Evolutionary conservation across 1,140 invertebrate species (phyloP).

Genomic region (Bombus waltoni): DNA sequence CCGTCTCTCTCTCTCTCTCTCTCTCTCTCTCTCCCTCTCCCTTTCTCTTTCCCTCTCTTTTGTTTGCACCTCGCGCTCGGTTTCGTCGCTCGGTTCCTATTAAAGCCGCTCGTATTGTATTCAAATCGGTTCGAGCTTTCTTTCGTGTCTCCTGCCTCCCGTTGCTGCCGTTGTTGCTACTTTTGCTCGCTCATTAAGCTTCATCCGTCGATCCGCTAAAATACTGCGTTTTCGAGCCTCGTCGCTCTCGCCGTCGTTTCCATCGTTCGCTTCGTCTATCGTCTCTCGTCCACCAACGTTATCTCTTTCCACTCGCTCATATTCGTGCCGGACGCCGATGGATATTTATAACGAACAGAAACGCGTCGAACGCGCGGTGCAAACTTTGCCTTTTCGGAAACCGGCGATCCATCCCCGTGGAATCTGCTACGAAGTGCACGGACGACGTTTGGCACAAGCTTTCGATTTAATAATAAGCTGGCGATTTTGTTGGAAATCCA

Average conservation of each 20-base stretch:
- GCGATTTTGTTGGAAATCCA: no score
- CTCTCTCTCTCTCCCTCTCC: slow-evolving; percentile 20
- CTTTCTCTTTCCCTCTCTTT: slow-evolving; percentile 59
- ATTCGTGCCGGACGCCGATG: no score
- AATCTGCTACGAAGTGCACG: no score
- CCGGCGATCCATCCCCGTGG: no score
- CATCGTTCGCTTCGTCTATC: not conserved
- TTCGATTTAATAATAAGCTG: no score
- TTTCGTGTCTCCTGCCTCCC: slow-evolving; percentile 38
- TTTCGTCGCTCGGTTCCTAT: slow-evolving; percentile 72
- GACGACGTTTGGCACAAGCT: no score
- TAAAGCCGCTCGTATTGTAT: slow-evolving; percentile 79
- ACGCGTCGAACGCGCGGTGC: no score
- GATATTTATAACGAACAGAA: no score
- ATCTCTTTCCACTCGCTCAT: no score
- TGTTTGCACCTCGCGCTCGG: slow-evolving; percentile 76
- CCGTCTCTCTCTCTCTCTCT: slow-evolving; percentile 21
- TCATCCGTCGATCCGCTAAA: slow-evolving; percentile 51
- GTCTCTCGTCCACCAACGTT: not conserved
- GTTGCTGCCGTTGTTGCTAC: slow-evolving; percentile 39
- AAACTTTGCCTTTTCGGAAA: no score
- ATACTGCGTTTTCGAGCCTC: slow-evolving; percentile 41
- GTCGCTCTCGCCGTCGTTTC: not conserved
- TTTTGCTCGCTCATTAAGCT: slow-evolving; percentile 27
- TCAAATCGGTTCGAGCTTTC: slow-evolving; percentile 76